Evolutionary conservation across 2,113 vertebrate genomes (phyloP).

Genomic region (Cichladusa arquata): DNA sequence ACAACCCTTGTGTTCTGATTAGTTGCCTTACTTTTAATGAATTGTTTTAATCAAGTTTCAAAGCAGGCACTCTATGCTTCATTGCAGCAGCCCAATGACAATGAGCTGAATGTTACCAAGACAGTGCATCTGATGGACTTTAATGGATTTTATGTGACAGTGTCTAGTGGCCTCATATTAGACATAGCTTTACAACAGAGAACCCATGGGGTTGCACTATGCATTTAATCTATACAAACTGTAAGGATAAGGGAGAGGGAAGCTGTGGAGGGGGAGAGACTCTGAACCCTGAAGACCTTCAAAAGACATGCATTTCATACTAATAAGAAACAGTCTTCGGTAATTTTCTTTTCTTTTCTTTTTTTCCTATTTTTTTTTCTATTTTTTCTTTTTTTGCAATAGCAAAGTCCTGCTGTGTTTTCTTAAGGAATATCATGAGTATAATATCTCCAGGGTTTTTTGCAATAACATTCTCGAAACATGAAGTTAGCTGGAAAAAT

Average conservation of each 20-base stretch:
- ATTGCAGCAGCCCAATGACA: constrained; percentile 69
- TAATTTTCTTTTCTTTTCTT: background rate
- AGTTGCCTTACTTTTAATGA: constrained; percentile 69
- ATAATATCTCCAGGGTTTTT: constrained; percentile 35
- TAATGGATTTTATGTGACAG: constrained; percentile 71
- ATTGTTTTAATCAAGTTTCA: constrained; percentile 76
- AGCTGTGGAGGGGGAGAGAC: constrained; percentile 28
- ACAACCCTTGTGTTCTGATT: constrained; percentile 57
- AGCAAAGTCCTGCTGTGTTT: background rate
- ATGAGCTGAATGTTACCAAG: constrained; percentile 64
- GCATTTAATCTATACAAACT: constrained; percentile 68
- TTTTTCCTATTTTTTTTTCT: background rate
- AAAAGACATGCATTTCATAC: constrained; percentile 62
- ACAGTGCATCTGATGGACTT: constrained; percentile 71
- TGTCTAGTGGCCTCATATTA: constrained; percentile 68
- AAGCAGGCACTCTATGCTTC: constrained; percentile 69
- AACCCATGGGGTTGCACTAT: constrained; percentile 61
- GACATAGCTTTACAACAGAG: constrained; percentile 66
- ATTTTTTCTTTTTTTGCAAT: background rate
- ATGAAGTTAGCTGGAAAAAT: constrained; percentile 70
- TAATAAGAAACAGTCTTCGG: constrained; percentile 14
- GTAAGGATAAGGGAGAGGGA: constrained; percentile 51
- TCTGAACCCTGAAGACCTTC: constrained; percentile 68
- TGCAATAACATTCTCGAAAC: background rate
- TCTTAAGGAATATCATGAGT: constrained; percentile 4